Percentiles rank a stretch among this genome's conserved stretches.
Conservation (phyloP, 1,140 invertebrate species). For the Carposina sasakii region DNA sequence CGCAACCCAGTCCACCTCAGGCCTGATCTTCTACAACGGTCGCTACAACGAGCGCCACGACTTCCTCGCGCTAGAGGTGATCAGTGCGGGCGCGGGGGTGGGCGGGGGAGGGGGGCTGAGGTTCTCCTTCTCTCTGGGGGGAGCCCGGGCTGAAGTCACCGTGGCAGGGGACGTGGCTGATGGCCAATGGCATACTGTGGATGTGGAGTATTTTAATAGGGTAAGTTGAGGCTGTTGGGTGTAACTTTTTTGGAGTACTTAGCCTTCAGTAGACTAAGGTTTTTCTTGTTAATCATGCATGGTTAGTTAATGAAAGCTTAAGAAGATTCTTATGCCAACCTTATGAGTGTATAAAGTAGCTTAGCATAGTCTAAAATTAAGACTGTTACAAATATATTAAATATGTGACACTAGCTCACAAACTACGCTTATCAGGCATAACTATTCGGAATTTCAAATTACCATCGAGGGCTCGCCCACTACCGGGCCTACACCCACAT, state of each 20-base stretch:
- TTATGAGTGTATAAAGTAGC: not conserved
- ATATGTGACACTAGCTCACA: no score
- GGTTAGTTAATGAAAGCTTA: no score
- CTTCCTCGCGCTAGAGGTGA: constrained; percentile 91
- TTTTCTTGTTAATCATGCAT: no score
- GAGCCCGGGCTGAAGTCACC: constrained; percentile 80
- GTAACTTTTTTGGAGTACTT: not conserved
- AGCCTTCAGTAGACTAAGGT: not conserved
- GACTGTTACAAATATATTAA: not conserved
- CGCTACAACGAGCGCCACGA: constrained; percentile 96
- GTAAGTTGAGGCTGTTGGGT: constrained; percentile 55
- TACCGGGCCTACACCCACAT: no score
- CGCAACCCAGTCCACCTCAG: constrained; percentile 88
- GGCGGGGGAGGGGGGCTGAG: constrained; percentile 78
- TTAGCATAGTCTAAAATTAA: not conserved
- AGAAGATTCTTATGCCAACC: no score
- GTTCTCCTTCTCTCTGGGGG: constrained; percentile 94
- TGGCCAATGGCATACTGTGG: constrained; percentile 95
- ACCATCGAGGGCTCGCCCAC: no score
- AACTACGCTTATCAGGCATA: no score
- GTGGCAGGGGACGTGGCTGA: constrained; percentile 86
- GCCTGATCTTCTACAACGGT: constrained; percentile 94
- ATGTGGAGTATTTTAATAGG: constrained; percentile 90
- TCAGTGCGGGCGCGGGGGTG: constrained; percentile 80
- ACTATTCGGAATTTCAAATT: no score